Percentiles rank a stretch among this genome's conserved stretches.
Evolutionary conservation across 2,888 invertebrate genomes (phyloP).

Genomic region (Prenolepis imparis): DNA sequence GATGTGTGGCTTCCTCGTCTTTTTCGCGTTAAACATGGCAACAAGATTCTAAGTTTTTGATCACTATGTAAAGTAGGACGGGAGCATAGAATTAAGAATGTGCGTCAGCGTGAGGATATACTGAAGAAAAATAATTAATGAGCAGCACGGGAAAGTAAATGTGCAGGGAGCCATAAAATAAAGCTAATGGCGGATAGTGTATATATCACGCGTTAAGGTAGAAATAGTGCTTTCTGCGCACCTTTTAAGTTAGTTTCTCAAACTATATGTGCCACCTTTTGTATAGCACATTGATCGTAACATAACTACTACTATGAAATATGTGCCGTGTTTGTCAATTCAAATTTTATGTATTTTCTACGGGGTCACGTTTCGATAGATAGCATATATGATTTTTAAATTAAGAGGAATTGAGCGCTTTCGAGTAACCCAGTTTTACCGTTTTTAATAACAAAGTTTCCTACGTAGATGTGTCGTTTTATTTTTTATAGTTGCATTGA

Average conservation of each 20-base stretch:
- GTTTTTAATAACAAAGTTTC: neutral
- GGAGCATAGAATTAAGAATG: constrained; percentile 32
- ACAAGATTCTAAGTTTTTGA: constrained; percentile 23
- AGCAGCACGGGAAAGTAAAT: constrained; percentile 5
- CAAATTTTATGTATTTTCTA: neutral
- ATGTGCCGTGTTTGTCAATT: neutral
- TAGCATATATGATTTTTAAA: neutral
- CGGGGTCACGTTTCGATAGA: neutral
- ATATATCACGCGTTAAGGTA: constrained; percentile 24
- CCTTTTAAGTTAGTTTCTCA: constrained; percentile 8
- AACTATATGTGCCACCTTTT: neutral
- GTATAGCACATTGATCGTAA: neutral
- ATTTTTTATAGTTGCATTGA: constrained; percentile 13
- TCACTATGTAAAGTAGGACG: constrained; percentile 22
- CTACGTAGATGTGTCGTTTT: neutral
- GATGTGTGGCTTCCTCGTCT: neutral
- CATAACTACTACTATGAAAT: neutral
- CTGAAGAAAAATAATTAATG: constrained; percentile 53
- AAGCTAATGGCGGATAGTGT: constrained; percentile 1
- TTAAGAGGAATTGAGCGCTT: neutral
- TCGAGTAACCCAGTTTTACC: neutral
- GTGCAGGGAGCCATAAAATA: neutral
- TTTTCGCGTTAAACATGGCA: neutral
- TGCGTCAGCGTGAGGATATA: constrained; percentile 3
- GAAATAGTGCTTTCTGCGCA: constrained; percentile 12